Evolutionary conservation across 2,888 invertebrate genomes (phyloP).

Genomic region (Nephrotoma guestfalica): DNA sequence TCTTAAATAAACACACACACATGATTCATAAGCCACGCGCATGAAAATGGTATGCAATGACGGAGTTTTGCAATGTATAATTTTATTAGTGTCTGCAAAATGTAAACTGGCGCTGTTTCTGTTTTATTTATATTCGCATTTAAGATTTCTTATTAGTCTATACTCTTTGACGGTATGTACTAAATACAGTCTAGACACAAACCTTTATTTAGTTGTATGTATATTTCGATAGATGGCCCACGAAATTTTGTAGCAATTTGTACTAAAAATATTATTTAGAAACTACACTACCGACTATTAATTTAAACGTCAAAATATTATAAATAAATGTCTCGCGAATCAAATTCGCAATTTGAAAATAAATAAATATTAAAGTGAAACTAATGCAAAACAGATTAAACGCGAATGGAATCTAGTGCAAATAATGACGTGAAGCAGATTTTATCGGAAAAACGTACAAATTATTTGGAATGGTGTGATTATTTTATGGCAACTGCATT

Average conservation of each 20-base stretch:
- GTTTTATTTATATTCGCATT: no score
- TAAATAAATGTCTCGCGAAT: neutral
- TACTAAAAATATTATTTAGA: neutral
- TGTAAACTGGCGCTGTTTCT: no score
- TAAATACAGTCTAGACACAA: no score
- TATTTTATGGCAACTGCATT: conserved; percentile 93
- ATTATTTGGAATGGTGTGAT: conserved; percentile 76
- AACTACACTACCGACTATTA: neutral
- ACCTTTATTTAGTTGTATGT: no score
- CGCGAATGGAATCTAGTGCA: neutral
- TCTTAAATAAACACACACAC: no score
- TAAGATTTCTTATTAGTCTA: no score
- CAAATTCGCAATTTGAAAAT: neutral
- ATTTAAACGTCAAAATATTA: neutral
- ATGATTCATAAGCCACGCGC: no score
- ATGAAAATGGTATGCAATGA: no score
- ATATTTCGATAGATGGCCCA: neutral
- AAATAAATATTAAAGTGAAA: neutral
- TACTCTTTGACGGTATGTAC: no score
- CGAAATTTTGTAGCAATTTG: neutral
- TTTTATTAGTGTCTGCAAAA: no score
- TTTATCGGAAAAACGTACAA: conserved; percentile 35
- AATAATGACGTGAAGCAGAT: conserved; percentile 8
- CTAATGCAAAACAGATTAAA: neutral
- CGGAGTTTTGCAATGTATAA: no score